Evolutionary conservation across 2,888 invertebrate species (phyloP).

Genomic region (Ctenicera cuprea): DNA sequence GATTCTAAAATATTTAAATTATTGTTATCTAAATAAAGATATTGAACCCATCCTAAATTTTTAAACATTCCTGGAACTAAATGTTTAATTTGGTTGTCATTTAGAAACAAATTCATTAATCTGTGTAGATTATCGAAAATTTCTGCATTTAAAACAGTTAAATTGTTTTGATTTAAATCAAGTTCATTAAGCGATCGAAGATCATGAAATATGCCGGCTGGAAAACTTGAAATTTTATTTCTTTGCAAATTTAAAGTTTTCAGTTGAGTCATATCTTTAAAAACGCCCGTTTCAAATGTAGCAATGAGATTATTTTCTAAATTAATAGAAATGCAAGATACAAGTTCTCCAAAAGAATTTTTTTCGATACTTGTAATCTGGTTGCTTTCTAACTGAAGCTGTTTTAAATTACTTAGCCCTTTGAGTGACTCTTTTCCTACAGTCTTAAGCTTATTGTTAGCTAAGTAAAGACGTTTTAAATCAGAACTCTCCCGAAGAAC

Average conservation of each 20-base stretch:
- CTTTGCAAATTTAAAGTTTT: background rate
- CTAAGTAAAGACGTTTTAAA: background rate
- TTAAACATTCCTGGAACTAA: slow-evolving; percentile 26
- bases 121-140: slow-evolving; percentile 15
- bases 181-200: background rate
- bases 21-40: slow-evolving; percentile 23
- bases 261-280: slow-evolving; percentile 2
- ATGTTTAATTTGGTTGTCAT: slow-evolving; percentile 18
- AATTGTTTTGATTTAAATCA: background rate
- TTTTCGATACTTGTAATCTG: background rate
- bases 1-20: slow-evolving; percentile 19
- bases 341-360: slow-evolving; percentile 2
- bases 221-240: slow-evolving; percentile 17
- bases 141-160: background rate
- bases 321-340: background rate
- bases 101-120: slow-evolving; percentile 18
- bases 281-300: slow-evolving; percentile 8
- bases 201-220: slow-evolving; percentile 26
- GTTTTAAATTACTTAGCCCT: slow-evolving; percentile 26
- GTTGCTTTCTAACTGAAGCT: slow-evolving; percentile 27
- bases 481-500: background rate
- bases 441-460: slow-evolving; percentile 10
- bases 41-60: slow-evolving; percentile 12
- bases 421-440: slow-evolving; percentile 3
- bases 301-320: slow-evolving; percentile 12